Evolutionary conservation across 1,140 invertebrate species (phyloP), one percentile per base, ranked within the genome.

Genomic region (Drosophila gunungcola): DNA sequence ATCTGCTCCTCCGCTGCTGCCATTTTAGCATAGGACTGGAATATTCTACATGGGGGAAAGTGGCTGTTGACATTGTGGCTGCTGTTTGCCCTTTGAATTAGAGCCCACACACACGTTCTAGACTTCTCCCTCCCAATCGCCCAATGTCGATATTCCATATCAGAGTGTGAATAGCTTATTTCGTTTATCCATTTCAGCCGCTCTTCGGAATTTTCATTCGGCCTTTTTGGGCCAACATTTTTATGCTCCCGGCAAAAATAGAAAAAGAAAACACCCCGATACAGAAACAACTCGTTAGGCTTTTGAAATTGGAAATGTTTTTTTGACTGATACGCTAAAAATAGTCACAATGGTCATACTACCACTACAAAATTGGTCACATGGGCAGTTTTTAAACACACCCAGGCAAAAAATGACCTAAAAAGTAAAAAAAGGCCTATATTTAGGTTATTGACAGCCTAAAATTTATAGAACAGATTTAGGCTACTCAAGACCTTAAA

Each of bases 21-120:
- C 29, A 38, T 16, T 55, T 48, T 55, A 38, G 43, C 36, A 13
- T n/a, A 68, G 73, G 81, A 63, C 38, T 42, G 52, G 52, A 54
- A 62, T 48, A 32, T 38, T 72, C 34, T 32, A 45, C 13, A 7
- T 32, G 38, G 48, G 41, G 61, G 51, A 45, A 46, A 55, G 63
- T 34, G 16, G 42, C 32, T 82, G 79, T 82, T 82, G 80, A 68
- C 62, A 82, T 82, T 83, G 75, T 79, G 82, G 83, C 83, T 88
- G 83, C 79, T 86, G 83, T 86, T 88, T 86, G 82, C 79, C 82
- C 83, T 86, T 83, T 90, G 82, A 88, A 85, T 85, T 85, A 85
- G 82, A 88, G 65, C 78, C 58, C 78, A 69, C 60, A 69, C 52
- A 72, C 56, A 51, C 58, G 13, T 38, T 21, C 32, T 38, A 27